Base-by-base conservation (phyloP, 35 echinoderm and acorn worm genomes). In the Eucidaris tribuloides region DNA sequence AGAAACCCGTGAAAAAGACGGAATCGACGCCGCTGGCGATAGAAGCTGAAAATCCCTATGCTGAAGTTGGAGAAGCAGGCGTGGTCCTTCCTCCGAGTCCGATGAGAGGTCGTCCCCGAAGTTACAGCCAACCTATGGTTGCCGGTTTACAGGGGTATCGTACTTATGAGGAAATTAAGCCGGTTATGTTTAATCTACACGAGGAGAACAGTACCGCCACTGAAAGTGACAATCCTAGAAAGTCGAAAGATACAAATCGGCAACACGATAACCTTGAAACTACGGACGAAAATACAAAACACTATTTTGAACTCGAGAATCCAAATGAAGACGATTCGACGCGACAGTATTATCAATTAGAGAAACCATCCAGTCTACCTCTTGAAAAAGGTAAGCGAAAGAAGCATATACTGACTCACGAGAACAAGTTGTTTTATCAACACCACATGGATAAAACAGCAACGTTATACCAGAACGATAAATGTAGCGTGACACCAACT, bases 91-190 rank as follows among this genome's bases (percentile, higher is more conserved):
- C n/a, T n/a, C n/a, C n/a, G n/a, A n/a, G n/a, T n/a, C 34, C 68
- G 25, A 74, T 5, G 40, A 25, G 24, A 44, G 24, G 35, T 2
- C 68, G 68, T n/a, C 68, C 29, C 11, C 68, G 68, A 2, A 74
- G 68, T 20, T 40, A 74, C 68, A 74, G 68, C 44, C 68, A 74
- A 74, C 68, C 68, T n/a, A 74, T 74, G 68, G 68, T 74, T 38
- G 38, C 68, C 20, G 44, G 35, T 18, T 36, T 74, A 35, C 24
- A 33, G 9, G 68, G 68, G 2, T 74, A 74, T 74, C 68, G 68
- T 3, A 74, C 68, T 5, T 74, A 74, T n/a, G 68, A 74, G 37
- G 68, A 74, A 74, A 74, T 74, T 36, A 74, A 74, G 20, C 68
- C 68, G 44, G n/a, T n/a, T n/a, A n/a, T n/a, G n/a, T n/a, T n/a